Evolutionary conservation across 2,113 vertebrate genomes (phyloP).

Genomic region (Lampris incognitus): DNA sequence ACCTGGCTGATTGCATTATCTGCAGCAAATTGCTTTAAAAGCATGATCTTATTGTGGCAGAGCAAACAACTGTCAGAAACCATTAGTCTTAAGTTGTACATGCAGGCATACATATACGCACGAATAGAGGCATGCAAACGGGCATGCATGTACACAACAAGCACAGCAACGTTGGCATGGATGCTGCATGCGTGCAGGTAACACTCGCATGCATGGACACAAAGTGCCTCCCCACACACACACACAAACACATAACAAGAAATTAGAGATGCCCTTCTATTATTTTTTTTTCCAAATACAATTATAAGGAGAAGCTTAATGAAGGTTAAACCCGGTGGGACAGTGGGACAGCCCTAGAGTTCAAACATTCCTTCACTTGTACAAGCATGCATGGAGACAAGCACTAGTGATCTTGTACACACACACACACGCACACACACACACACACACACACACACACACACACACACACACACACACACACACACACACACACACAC

Average conservation of each 20-base stretch:
- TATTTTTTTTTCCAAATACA: constrained; percentile 53
- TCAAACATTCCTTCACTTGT: constrained; percentile 31
- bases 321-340: constrained; percentile 43
- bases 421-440: neutral
- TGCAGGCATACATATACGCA: constrained; percentile 23
- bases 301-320: constrained; percentile 54
- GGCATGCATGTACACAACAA: neutral
- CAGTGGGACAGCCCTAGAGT: constrained; percentile 27
- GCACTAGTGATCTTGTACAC: neutral
- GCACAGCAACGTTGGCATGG: no score
- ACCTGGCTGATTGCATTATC: constrained; percentile 65
- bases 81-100: constrained; percentile 66
- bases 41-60: constrained; percentile 64
- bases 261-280: constrained; percentile 50
- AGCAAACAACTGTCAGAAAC: constrained; percentile 68
- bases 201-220: neutral
- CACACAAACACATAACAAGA: constrained; percentile 21
- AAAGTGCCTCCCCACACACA: neutral
- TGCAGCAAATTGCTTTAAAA: constrained; percentile 67
- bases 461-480: constrained; percentile 1
- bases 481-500: constrained; percentile 3
- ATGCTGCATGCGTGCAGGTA: neutral
- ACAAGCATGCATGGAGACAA: neutral
- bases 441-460: neutral
- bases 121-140: neutral